Conservation (phyloP, 2,797 vertebrate species). For the Cossypha niveicapilla region DNA sequence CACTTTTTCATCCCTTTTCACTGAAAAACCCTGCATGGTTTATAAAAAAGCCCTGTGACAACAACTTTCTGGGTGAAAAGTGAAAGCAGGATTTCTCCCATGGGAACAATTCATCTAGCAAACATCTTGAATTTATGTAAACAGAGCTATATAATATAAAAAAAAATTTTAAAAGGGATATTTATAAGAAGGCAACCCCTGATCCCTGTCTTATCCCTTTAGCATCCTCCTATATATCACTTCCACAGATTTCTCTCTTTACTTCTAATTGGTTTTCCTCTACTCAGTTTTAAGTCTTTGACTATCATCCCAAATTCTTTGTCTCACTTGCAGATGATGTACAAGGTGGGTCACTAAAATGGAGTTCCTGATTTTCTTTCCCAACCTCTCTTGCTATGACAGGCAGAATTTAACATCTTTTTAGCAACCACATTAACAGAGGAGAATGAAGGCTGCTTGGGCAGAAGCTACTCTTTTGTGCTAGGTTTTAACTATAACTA, state of each 20-base stretch:
- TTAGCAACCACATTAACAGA: neutral
- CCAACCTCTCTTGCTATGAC: neutral
- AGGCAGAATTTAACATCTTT: neutral
- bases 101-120: neutral
- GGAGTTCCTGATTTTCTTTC: neutral
- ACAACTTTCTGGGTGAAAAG: neutral
- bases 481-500: neutral
- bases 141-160: neutral
- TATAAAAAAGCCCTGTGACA: neutral
- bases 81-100: neutral
- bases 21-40: neutral
- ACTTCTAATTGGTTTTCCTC: neutral
- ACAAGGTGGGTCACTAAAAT: neutral
- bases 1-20: constrained; percentile 22
- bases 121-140: neutral
- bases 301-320: neutral
- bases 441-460: neutral
- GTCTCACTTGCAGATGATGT: neutral
- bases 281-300: neutral
- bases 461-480: neutral
- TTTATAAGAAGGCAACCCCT: neutral
- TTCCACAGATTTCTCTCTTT: neutral
- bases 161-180: neutral
- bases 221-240: neutral
- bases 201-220: neutral